Evolutionary conservation across 2,888 invertebrate genomes (phyloP).

Genomic region (Pterobdella sp.): DNA sequence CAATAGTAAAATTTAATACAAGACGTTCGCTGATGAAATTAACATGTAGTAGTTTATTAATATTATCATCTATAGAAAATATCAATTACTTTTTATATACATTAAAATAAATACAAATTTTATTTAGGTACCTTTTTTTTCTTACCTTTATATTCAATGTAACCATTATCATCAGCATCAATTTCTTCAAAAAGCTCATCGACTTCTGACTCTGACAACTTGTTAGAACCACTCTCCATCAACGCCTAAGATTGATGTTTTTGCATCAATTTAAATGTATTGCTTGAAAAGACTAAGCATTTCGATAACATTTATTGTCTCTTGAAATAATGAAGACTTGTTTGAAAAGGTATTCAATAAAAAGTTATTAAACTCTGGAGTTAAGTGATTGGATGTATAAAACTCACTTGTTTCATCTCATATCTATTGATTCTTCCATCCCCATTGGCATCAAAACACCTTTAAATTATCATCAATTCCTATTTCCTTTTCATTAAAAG

Average conservation of each 20-base stretch:
- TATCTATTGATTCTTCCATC: conserved; percentile 25
- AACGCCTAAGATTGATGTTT: conserved; percentile 24
- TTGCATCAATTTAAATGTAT: not conserved
- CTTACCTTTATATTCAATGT: conserved; percentile 31
- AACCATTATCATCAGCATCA: conserved; percentile 27
- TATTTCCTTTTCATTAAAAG: not conserved
- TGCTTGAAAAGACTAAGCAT: not conserved
- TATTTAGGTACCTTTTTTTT: not conserved
- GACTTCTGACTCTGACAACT: conserved; percentile 27
- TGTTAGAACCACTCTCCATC: conserved; percentile 9
- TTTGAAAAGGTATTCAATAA: not conserved
- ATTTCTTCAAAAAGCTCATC: conserved; percentile 30
- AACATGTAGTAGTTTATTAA: too few relatives aligned
- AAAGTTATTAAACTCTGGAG: too few relatives aligned
- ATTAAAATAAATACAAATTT: not conserved
- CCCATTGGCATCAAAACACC: conserved; percentile 25
- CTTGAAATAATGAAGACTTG: not conserved
- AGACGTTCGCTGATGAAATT: too few relatives aligned
- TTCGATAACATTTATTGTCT: not conserved
- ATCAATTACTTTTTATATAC: too few relatives aligned
- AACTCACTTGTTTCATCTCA: conserved; percentile 26
- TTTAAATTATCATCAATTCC: not conserved
- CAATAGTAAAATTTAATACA: not conserved
- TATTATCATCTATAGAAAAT: too few relatives aligned
- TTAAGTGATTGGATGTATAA: too few relatives aligned